Conservation (phyloP, 2,888 invertebrate genomes). For the Lasioglossum malachurum region DNA sequence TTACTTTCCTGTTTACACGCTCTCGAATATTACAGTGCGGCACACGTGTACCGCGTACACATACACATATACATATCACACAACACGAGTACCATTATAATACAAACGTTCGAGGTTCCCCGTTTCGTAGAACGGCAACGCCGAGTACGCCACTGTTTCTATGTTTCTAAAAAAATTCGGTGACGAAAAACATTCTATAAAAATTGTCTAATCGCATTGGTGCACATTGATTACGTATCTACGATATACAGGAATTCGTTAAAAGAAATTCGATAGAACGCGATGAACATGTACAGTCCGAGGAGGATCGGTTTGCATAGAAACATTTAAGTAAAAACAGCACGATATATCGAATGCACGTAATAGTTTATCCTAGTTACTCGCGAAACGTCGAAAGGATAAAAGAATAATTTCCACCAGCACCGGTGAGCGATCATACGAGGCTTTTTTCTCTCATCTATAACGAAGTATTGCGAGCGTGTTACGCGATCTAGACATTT, state of each 20-base stretch:
- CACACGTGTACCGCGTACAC: conserved; percentile 31
- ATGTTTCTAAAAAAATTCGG: conserved; percentile 22
- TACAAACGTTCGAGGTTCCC: conserved; percentile 41
- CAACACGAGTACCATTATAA: conserved; percentile 47
- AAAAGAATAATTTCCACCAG: conserved; percentile 38
- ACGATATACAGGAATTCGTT: conserved; percentile 21
- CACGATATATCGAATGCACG: conserved; percentile 26
- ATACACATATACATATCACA: conserved; percentile 48
- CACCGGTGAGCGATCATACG: conserved; percentile 40
- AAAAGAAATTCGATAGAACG: conserved; percentile 33
- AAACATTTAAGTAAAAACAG: conserved; percentile 50
- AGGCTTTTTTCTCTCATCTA: conserved; percentile 13
- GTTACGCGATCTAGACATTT: conserved; percentile 8
- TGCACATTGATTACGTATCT: conserved; percentile 41
- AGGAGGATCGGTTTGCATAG: conserved; percentile 23
- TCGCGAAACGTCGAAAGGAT: conserved; percentile 19
- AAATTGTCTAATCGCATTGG: conserved; percentile 30
- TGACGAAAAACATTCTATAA: conserved; percentile 30
- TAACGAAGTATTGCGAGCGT: not conserved
- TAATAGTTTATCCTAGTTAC: conserved; percentile 25
- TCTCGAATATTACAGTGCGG: conserved; percentile 49
- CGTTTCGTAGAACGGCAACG: conserved; percentile 1
- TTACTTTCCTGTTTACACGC: conserved; percentile 66
- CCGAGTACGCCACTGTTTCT: conserved; percentile 10
- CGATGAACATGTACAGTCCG: conserved; percentile 35